These are phyloP conservation scores for Stegostoma tigrinum DNA, from an alignment of 2,113 vertebrate genomes.

Conservation along the genomic window DNA sequence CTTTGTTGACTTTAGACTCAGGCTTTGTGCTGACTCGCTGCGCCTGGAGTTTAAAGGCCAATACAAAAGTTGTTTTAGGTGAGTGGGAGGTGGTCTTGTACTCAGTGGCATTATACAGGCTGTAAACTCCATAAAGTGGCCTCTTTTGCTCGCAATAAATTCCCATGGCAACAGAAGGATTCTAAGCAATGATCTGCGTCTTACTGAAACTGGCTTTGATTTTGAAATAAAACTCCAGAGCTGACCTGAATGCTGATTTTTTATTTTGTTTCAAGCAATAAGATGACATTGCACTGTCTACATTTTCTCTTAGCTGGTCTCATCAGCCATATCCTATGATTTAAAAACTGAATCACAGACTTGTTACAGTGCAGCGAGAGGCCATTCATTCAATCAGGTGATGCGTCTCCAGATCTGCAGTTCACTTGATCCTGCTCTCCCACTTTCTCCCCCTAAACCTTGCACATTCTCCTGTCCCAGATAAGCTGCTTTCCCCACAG, in stretches of 20 bases:
- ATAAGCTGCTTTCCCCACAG: too few species aligned
- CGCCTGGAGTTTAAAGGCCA: neutral
- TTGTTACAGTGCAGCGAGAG: too few species aligned
- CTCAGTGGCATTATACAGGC: neutral
- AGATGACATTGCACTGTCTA: neutral
- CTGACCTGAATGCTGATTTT: constrained; percentile 6
- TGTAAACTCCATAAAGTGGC: neutral
- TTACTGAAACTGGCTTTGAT: neutral
- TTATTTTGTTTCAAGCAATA: neutral
- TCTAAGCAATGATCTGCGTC: neutral
- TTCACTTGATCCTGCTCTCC: neutral
- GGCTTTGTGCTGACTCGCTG: neutral
- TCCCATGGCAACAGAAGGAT: neutral
- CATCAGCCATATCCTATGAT: neutral
- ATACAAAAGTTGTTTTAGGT: neutral
- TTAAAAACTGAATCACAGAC: neutral
- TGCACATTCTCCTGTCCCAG: too few species aligned
- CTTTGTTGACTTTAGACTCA: neutral
- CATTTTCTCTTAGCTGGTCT: neutral
- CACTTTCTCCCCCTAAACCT: neutral
- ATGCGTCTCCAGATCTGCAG: too few species aligned
- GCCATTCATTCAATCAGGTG: too few species aligned
- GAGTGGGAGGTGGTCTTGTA: neutral
- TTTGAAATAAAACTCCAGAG: neutral
- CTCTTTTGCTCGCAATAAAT: neutral